Conservation (phyloP, 2,797 vertebrate species). For the Euphonia xanthogaster region DNA sequence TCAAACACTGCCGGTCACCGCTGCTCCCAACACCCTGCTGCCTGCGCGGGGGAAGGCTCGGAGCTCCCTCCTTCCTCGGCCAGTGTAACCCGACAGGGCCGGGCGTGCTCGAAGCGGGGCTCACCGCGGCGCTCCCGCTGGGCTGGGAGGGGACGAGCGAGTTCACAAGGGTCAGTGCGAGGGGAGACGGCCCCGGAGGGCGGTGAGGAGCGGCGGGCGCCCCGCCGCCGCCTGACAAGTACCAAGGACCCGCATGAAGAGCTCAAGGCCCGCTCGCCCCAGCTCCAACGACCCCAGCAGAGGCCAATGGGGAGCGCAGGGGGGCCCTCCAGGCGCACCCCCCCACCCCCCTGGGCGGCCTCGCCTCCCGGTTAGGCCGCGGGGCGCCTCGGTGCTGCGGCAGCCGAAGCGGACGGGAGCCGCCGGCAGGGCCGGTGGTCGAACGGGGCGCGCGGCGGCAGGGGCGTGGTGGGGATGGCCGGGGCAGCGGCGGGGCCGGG, state of each 20-base stretch:
- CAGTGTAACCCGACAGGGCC: neutral
- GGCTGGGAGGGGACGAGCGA: neutral
- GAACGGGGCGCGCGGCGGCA: neutral
- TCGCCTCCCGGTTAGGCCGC: slow-evolving; percentile 8
- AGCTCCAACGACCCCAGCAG: neutral
- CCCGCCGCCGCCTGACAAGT: neutral
- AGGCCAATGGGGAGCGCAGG: neutral
- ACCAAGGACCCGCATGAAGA: neutral
- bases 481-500: neutral
- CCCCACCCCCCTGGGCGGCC: neutral
- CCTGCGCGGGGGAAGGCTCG: neutral
- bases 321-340: no score
- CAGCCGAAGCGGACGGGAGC: neutral
- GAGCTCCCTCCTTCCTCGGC: neutral
- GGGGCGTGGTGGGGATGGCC: neutral
- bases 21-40: neutral
- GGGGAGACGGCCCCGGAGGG: neutral
- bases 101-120: neutral
- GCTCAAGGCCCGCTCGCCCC: neutral
- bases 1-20: slow-evolving; percentile 20
- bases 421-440: slow-evolving; percentile 6
- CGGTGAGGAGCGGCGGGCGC: neutral
- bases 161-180: neutral
- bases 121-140: neutral
- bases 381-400: slow-evolving; percentile 35